Conservation (phyloP, 2,113 vertebrate species). For the Malurus elegans region DNA sequence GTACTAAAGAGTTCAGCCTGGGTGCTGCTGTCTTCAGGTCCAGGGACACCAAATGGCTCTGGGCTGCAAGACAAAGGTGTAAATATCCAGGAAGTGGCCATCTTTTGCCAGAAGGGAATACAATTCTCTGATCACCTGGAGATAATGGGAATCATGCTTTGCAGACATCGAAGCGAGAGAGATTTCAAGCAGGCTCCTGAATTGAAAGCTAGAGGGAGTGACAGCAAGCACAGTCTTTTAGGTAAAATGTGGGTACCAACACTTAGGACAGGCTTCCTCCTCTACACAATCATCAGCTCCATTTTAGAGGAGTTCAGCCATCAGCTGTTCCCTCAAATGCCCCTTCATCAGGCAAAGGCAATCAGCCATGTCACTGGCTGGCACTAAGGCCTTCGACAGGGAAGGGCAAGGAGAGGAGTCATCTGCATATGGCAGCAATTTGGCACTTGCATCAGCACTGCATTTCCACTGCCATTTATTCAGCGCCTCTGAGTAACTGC, state of each 20-base stretch:
- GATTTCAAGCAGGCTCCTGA: neutral
- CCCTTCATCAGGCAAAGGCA: neutral
- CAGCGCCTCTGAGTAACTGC: neutral
- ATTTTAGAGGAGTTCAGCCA: neutral
- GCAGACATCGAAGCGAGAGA: fast-evolving
- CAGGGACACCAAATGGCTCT: neutral
- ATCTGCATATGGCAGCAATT: neutral
- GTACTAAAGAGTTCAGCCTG: neutral
- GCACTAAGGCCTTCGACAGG: neutral
- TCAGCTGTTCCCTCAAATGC: neutral
- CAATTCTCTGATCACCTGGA: neutral
- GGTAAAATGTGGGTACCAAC: neutral
- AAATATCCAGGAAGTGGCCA: neutral
- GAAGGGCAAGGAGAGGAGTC: neutral
- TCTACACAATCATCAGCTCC: neutral
- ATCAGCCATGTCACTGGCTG: neutral
- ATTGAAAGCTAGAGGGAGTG: neutral
- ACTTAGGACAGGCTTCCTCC: neutral
- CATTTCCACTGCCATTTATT: neutral
- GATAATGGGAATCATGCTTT: neutral
- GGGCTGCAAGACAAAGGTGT: neutral
- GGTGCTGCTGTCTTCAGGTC: neutral
- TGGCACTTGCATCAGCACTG: neutral
- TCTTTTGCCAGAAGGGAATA: neutral
- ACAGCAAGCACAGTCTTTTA: neutral